These are phyloP conservation scores for Mus minutoides DNA, from an alignment of 2,797 vertebrate species.

Conservation along the genomic window DNA sequence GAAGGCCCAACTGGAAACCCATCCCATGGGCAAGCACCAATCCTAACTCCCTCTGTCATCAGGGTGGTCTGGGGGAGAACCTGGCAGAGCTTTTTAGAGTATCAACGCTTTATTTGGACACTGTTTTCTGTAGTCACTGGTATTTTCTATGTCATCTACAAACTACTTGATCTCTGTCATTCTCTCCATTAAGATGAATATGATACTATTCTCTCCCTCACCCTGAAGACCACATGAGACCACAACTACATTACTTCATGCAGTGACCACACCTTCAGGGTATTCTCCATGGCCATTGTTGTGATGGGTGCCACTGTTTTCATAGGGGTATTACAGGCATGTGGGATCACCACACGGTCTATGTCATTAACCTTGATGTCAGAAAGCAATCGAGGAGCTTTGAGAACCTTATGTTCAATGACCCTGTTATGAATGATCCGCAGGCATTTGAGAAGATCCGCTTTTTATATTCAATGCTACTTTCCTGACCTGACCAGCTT, in stretches of 20 bases:
- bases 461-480: neutral
- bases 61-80: neutral
- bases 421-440: neutral
- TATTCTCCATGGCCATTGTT: neutral
- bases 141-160: neutral
- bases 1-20: neutral
- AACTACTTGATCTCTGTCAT: neutral
- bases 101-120: neutral
- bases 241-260: neutral
- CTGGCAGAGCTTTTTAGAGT: neutral
- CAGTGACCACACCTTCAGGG: neutral
- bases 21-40: neutral
- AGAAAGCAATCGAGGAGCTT: slow-evolving; percentile 6
- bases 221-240: slow-evolving; percentile 20
- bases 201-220: neutral
- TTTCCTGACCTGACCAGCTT: slow-evolving; percentile 43
- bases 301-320: neutral
- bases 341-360: neutral
- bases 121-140: neutral
- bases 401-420: neutral
- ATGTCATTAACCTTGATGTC: neutral
- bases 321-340: neutral
- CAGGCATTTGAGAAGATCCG: neutral
- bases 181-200: neutral
- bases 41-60: neutral